Percentiles rank a stretch among this genome's conserved stretches.
Conservation (phyloP, 1,140 invertebrate species). For the Idris sp. region DNA sequence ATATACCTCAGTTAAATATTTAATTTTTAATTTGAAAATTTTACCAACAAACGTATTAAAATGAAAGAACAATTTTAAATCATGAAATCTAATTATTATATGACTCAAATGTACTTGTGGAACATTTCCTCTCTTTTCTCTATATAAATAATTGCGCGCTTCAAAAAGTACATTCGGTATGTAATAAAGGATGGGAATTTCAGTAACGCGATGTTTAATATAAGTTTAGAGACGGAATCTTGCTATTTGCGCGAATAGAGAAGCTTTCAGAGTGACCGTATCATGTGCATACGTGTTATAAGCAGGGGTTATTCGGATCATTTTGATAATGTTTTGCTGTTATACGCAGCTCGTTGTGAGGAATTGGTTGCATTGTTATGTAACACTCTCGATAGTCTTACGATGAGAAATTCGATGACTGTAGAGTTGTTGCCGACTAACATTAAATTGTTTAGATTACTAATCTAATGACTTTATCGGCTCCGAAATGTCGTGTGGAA, state of each 20-base stretch:
- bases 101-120: too few species aligned
- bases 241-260: constrained; percentile 29
- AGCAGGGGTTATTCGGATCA: constrained; percentile 60
- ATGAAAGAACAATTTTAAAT: too few species aligned
- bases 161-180: constrained; percentile 26
- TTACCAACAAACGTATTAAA: too few species aligned
- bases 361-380: constrained; percentile 47
- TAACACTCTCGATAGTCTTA: constrained; percentile 33
- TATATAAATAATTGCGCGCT: constrained; percentile 16
- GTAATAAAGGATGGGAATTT: constrained; percentile 41
- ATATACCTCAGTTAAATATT: too few species aligned
- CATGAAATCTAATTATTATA: too few species aligned
- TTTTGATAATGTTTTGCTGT: constrained; percentile 54
- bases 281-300: constrained; percentile 50
- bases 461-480: not conserved
- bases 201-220: constrained; percentile 57
- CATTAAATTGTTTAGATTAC: not conserved
- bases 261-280: constrained; percentile 32
- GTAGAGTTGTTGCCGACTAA: not conserved
- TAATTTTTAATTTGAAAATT: too few species aligned
- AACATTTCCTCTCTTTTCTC: too few species aligned
- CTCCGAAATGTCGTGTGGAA: too few species aligned
- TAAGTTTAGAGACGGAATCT: constrained; percentile 52
- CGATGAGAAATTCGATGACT: constrained; percentile 39
- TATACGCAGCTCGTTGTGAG: constrained; percentile 47